These are phyloP conservation scores for Molorchus minor DNA, from an alignment of 2,888 invertebrate species.

Conservation along the genomic window DNA sequence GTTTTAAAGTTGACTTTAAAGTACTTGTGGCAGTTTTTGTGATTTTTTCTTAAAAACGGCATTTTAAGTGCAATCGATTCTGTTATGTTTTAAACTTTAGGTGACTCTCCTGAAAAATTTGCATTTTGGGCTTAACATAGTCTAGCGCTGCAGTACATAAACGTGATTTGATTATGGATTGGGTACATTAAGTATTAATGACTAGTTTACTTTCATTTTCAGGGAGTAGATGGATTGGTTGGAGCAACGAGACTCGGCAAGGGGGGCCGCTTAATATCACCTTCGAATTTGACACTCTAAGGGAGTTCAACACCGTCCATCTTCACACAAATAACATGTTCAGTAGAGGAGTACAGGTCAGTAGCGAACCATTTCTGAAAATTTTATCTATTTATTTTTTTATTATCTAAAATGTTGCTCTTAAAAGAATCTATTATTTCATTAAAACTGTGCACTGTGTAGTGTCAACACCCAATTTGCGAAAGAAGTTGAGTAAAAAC, in stretches of 20 bases:
- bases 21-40: too few relatives aligned
- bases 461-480: too few relatives aligned
- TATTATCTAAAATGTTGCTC: too few relatives aligned
- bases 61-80: neutral
- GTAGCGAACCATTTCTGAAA: conserved; percentile 34
- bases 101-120: too few relatives aligned
- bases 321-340: conserved; percentile 84
- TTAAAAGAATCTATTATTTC: too few relatives aligned
- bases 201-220: conserved; percentile 52
- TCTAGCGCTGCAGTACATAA: neutral
- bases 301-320: conserved; percentile 77
- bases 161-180: neutral
- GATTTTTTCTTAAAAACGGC: too few relatives aligned
- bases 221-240: conserved; percentile 86
- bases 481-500: too few relatives aligned
- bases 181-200: neutral
- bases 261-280: conserved; percentile 75
- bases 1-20: too few relatives aligned
- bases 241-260: conserved; percentile 73
- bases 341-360: conserved; percentile 80
- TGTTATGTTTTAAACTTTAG: neutral
- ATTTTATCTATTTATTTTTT: too few relatives aligned
- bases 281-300: conserved; percentile 81
- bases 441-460: too few relatives aligned
- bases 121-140: too few relatives aligned